phyloP scores from a whole-genome alignment of 2,888 invertebrate species.

The Malthinus flaveolus region DNA sequence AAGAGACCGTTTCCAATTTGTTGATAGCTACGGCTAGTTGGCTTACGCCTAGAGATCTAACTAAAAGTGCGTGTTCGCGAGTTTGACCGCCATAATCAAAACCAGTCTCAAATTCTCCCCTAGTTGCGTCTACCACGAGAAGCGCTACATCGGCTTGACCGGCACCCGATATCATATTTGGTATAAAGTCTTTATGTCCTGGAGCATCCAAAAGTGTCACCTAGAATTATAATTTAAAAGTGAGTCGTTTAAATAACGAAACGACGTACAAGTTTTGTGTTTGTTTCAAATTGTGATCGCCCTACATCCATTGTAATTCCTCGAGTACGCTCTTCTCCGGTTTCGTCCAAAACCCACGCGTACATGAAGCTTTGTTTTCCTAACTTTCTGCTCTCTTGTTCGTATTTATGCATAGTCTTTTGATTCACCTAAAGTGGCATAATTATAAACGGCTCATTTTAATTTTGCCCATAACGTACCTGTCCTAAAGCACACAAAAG shows the following conservation, averaged over 20 bases:
- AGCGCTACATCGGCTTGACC: conserved; percentile 98
- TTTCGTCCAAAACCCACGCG: conserved; percentile 99
- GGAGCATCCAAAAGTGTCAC: conserved; percentile 94
- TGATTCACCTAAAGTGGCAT: conserved; percentile 63
- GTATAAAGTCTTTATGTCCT: conserved; percentile 99
- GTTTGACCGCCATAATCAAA: conserved; percentile 99
- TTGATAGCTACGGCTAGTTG: conserved; percentile 96
- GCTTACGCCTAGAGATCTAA: conserved; percentile 84
- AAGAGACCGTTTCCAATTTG: conserved; percentile 94
- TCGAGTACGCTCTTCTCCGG: conserved; percentile 92
- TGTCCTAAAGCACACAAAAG: conserved; percentile 84
- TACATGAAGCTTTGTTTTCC: conserved; percentile 98
- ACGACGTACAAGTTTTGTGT: conserved; percentile 61
- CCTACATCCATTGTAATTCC: conserved; percentile 99
- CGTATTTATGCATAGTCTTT: conserved; percentile 92
- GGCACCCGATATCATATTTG: conserved; percentile 99
- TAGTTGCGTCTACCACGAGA: conserved; percentile 92
- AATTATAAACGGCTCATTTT: not conserved
- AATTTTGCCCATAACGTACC: conserved; percentile 47
- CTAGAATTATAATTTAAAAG: conserved; percentile 35
- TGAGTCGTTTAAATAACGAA: not conserved
- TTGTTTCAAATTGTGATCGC: conserved; percentile 88
- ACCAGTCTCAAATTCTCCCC: conserved; percentile 98
- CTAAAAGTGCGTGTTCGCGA: conserved; percentile 93
- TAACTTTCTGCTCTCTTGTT: conserved; percentile 94